Evolutionary conservation across 1,140 invertebrate species (phyloP), one percentile per base, ranked within the genome.

Genomic region (Drosophila suzukii): DNA sequence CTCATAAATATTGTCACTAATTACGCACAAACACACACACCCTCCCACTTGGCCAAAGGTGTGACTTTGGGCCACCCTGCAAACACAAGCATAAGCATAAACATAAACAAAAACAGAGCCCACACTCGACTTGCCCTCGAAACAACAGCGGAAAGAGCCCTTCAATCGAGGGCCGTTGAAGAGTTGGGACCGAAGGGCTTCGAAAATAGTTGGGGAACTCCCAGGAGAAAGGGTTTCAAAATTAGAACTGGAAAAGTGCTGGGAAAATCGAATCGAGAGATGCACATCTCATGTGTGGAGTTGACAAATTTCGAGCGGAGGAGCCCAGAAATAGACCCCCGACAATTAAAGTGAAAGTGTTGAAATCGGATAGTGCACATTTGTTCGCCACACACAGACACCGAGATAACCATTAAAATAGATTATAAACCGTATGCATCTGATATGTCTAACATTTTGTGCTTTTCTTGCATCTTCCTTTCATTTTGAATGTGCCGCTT

Each of bases 1-100:
- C 70, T 34, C 71, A 62, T 88, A 89, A 83, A 89, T 77, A 79
- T 70, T 88, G 75, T 79, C 60, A 83, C 79, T 89, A 88, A 88
- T 89, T 88, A 65, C 47, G 60, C 62, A 70, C 65, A 62, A 43
- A 51, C 51, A 61, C 49, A 51, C 46, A 38, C 50, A 20, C 32
- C 32, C 49, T 36, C 13, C 36, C 49, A 75, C 39, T 66, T 56
- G 66, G 27, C n/a, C 41, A 66, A 62, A 75, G 75, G 66, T 83
- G 80, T 56, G 61, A 76, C 47, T 75, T 34, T 34, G 34, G 57
- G 30, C 50, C 61, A 60, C 63, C 65, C 51, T 55, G 30, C 15
- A 56, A 68, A 51, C 55, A 76, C 34, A 44, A 63, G 7, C 30
- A 34, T 8, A 56, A 49, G 63, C 59, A 66, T 36, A 67, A 53